A percentile compares a stretch with the other conserved stretches of the same genome.
These are phyloP conservation scores for Trematocara nigrifrons DNA, from an alignment of 2,113 vertebrate species.

Conservation along the genomic window DNA sequence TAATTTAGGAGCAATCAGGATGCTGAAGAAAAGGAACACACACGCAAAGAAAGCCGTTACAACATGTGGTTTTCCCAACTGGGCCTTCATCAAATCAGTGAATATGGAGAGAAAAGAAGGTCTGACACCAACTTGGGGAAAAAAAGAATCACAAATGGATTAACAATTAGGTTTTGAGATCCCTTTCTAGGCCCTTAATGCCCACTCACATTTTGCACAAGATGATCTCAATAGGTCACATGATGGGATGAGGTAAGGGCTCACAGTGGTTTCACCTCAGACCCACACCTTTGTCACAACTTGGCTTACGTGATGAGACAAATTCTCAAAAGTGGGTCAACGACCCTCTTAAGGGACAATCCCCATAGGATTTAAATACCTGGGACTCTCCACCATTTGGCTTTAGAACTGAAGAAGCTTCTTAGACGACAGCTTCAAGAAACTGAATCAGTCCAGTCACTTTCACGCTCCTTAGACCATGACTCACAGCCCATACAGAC, in stretches of 20 bases:
- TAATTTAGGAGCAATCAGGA: not conserved
- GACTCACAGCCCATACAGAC: not conserved
- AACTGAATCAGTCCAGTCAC: not conserved
- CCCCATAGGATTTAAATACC: not conserved
- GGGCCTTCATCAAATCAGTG: not conserved
- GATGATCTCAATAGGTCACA: not conserved
- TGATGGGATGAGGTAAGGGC: not conserved
- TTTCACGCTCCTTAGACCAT: not conserved
- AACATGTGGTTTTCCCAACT: not conserved
- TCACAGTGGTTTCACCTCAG: not conserved
- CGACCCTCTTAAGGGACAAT: not conserved
- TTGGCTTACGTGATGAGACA: not conserved
- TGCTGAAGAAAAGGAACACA: too few relatives aligned
- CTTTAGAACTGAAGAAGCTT: not conserved
- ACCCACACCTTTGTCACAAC: not conserved
- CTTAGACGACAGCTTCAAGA: not conserved
- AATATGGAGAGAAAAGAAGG: not conserved
- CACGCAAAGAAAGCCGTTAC: not conserved
- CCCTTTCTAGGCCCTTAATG: not conserved
- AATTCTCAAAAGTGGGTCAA: not conserved
- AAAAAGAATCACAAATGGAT: not conserved
- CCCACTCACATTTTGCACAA: not conserved
- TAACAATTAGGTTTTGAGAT: not conserved
- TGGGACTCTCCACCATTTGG: not conserved
- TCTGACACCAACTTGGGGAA: not conserved